phyloP scores from a whole-genome alignment of 2,888 invertebrate species.

The Anarsia innoxiella region DNA sequence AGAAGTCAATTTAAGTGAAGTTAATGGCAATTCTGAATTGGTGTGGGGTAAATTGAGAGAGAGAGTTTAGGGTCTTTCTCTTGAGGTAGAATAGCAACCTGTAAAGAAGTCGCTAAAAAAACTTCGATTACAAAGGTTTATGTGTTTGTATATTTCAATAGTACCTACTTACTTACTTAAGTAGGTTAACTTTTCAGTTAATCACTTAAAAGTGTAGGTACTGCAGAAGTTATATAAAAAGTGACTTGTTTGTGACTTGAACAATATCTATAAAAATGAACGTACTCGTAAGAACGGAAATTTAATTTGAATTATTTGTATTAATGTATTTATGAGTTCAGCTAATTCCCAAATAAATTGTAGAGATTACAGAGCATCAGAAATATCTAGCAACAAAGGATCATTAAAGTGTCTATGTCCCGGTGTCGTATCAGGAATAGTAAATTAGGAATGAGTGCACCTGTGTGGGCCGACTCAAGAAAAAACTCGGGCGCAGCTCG shows the following conservation, averaged over 20 bases:
- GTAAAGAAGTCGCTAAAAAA: too few relatives aligned
- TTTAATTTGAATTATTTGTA: not conserved
- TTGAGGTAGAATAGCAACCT: too few relatives aligned
- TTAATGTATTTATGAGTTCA: slow-evolving; percentile 14
- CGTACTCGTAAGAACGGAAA: slow-evolving; percentile 7
- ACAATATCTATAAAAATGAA: too few relatives aligned
- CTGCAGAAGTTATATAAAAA: too few relatives aligned
- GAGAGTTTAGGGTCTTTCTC: too few relatives aligned
- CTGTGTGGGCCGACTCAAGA: slow-evolving; percentile 64
- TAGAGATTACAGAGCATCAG: slow-evolving; percentile 29
- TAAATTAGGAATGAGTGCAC: slow-evolving; percentile 66
- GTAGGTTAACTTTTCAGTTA: too few relatives aligned
- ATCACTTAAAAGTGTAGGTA: too few relatives aligned
- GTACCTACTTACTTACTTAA: too few relatives aligned
- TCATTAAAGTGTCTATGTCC: slow-evolving; percentile 47
- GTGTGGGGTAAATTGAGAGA: too few relatives aligned
- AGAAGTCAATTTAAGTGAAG: slow-evolving; percentile 1
- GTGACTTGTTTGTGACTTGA: too few relatives aligned
- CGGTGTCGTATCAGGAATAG: slow-evolving; percentile 58
- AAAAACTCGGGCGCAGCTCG: slow-evolving; percentile 67
- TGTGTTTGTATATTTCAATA: too few relatives aligned
- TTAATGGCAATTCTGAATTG: not conserved
- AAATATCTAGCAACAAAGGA: slow-evolving; percentile 42
- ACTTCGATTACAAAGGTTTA: too few relatives aligned
- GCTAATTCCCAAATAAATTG: slow-evolving; percentile 28